phyloP scores from a whole-genome alignment of 1,140 invertebrate genomes.

The Zophobas atratus region DNA sequence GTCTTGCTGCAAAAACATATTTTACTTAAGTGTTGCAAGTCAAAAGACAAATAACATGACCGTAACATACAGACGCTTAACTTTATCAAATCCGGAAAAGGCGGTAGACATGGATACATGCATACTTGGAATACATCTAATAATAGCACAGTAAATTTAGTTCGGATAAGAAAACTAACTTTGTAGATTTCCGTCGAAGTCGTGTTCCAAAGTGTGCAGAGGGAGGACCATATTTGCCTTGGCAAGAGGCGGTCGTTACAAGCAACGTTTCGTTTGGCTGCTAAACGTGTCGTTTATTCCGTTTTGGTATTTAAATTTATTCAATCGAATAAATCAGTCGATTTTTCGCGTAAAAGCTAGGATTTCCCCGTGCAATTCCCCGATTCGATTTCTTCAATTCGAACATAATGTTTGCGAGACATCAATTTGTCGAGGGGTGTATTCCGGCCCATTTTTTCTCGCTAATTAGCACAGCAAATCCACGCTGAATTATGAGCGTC shows the following conservation, averaged over 20 bases:
- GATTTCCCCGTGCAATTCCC: slow-evolving; percentile 52
- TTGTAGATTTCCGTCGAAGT: slow-evolving; percentile 22
- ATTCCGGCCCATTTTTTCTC: background rate
- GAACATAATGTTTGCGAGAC: slow-evolving; percentile 54
- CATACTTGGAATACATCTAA: no score
- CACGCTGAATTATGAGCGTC: slow-evolving; percentile 24
- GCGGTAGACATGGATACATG: no score
- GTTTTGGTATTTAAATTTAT: slow-evolving; percentile 60
- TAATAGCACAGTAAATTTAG: no score
- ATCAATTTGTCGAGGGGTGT: slow-evolving; percentile 52
- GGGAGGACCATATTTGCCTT: slow-evolving; percentile 23
- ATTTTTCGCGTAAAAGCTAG: slow-evolving; percentile 58
- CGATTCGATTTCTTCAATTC: slow-evolving; percentile 52
- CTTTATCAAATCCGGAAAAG: no score
- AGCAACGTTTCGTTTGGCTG: slow-evolving; percentile 50
- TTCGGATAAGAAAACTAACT: background rate
- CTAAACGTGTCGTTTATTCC: slow-evolving; percentile 57
- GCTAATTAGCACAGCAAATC: slow-evolving; percentile 17
- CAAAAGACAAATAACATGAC: no score
- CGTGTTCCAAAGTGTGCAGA: slow-evolving; percentile 12
- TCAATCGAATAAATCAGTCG: slow-evolving; percentile 60
- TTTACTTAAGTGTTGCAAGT: no score
- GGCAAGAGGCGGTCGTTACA: slow-evolving; percentile 48
- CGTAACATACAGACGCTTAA: no score
- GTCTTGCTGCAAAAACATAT: no score